Evolutionary conservation across 1,140 invertebrate genomes (phyloP), one percentile per base, ranked within the genome.

Genomic region (Drosophila mayri): DNA sequence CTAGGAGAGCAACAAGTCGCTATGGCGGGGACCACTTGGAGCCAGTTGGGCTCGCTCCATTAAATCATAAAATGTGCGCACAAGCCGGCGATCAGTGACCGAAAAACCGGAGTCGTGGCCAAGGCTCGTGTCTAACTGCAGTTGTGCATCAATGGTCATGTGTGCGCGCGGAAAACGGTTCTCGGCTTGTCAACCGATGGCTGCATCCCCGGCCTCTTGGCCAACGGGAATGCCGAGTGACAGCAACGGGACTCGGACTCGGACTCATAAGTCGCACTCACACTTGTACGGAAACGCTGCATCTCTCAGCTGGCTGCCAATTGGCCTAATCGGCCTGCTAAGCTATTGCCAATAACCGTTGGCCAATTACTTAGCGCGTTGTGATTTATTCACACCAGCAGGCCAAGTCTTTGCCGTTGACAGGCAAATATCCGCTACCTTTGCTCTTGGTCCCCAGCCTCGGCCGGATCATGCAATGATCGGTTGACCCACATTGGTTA

Each of bases 81-180:
- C 62, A 54, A 40, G 50, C 72, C 49, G 55, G 75, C 76, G 84
- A 78, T 61, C 62, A 79, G 47, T 78, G 81, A 72, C 80, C 75
- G 76, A 77, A 78, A 72, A 82, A 49, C 43, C 52, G 41, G 52
- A 50, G 61, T 60, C 46, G 73, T 75, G 57, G 59, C 46, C 44
- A 12, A 16, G 41, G 47, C 74, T 76, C 79, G 83, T 63, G 76
- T 55, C 76, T 87, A 87, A 87, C 83, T 84, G 83, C 76, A 88
- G 81, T 83, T 88, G 82, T 87, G 80, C 84, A 88, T 88, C 84
- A 88, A 80, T 80, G 83, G 76, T 63, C 60, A 81, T 81, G 76
- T 68, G 44, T 64, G 57, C 58, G 60, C 59, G 78, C 76, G 73
- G 82, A 65, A 72, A 70, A 70, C 66, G 62, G 66, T 70, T 67